Conservation (phyloP, 2,797 vertebrate genomes). For the Dallia pectoralis region DNA sequence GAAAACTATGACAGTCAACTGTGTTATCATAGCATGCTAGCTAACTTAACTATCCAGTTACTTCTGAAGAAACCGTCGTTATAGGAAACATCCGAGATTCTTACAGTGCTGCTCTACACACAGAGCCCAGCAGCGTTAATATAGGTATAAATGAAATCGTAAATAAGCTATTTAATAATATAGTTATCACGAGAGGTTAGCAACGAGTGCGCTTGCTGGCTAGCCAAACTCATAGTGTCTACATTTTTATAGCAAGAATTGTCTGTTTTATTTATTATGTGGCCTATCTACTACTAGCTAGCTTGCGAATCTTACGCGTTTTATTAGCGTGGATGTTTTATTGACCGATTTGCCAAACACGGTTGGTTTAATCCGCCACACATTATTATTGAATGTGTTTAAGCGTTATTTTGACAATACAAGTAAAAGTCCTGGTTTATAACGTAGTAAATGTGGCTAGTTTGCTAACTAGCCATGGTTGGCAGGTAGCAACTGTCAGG, state of each 20-base stretch:
- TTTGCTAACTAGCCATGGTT: background rate
- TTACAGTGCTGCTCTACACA: constrained; percentile 8
- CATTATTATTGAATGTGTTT: background rate
- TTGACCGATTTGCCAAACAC: background rate
- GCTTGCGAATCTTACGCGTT: background rate
- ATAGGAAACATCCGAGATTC: background rate
- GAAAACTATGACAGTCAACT: background rate
- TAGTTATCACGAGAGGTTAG: constrained; percentile 1
- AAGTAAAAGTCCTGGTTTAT: background rate
- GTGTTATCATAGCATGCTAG: constrained; percentile 30
- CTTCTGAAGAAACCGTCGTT: background rate
- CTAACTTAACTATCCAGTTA: constrained; percentile 23
- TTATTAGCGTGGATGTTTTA: background rate
- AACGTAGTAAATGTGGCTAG: background rate
- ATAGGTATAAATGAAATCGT: background rate
- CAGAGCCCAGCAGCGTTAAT: constrained; percentile 14
- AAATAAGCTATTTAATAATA: background rate
- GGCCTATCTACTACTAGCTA: background rate
- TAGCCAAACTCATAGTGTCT: background rate
- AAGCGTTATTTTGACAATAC: background rate
- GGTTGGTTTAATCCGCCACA: background rate
- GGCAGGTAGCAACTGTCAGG: background rate
- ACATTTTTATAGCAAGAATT: background rate
- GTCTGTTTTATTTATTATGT: background rate
- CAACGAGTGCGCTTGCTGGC: background rate